These are phyloP conservation scores for Brachionus plicatilis DNA, from an alignment of 1,140 invertebrate genomes.

Conservation along the genomic window DNA sequence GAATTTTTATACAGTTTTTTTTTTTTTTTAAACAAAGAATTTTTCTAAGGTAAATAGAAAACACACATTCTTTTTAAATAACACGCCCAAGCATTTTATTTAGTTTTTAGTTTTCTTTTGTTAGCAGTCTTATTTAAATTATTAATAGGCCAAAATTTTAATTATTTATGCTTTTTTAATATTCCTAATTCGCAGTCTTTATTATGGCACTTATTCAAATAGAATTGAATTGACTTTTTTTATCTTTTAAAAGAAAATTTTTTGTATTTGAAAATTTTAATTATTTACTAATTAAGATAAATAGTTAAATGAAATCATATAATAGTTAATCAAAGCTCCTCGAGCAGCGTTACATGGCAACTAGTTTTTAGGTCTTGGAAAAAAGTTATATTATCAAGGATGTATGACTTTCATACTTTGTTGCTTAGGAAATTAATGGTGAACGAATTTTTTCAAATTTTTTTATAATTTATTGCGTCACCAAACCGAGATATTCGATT, in stretches of 20 bases:
- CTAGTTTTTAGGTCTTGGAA: not conserved
- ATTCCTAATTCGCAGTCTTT: not conserved
- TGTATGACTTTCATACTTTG: not conserved
- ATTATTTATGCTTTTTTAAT: not conserved
- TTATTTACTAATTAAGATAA: not conserved
- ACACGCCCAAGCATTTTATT: not conserved
- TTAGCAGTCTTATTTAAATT: not conserved
- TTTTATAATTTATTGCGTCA: not conserved
- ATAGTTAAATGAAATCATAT: no score
- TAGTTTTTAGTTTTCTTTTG: not conserved
- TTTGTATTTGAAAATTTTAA: not conserved
- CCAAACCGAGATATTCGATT: not conserved
- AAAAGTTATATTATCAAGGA: not conserved
- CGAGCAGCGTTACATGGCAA: not conserved
- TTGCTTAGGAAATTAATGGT: not conserved
- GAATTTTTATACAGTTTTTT: constrained; percentile 15
- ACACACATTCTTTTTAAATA: not conserved
- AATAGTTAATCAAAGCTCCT: not conserved
- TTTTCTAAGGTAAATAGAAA: not conserved
- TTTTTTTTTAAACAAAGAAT: not conserved
- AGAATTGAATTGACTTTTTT: not conserved
- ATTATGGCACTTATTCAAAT: not conserved
- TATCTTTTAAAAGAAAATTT: not conserved
- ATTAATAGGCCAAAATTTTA: not conserved
- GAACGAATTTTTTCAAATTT: not conserved